A percentile compares a stretch with the other conserved stretches of the same genome.
Evolutionary conservation across 2,113 vertebrate species (phyloP).

Genomic region (Heterotis niloticus): DNA sequence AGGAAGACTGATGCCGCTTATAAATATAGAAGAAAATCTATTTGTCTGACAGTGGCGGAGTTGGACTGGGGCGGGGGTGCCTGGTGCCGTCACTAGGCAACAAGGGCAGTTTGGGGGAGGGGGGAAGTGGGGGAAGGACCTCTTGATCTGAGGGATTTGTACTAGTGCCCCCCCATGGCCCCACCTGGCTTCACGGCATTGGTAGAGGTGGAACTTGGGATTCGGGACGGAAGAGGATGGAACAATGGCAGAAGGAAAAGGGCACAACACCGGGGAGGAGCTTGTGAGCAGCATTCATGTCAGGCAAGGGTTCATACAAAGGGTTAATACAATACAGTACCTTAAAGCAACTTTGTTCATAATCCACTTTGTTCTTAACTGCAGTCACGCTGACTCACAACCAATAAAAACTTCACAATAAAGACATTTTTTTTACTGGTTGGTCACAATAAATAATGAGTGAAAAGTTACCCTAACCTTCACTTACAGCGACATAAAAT

Average conservation of each 20-base stretch:
- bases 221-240: neutral
- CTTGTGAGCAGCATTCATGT: no score
- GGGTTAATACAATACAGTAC: neutral
- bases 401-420: no score
- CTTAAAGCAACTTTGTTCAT: no score
- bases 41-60: constrained; percentile 74
- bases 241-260: neutral
- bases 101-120: constrained; percentile 32
- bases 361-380: no score
- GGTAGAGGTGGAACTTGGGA: neutral
- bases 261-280: no score
- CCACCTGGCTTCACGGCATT: no score
- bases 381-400: no score
- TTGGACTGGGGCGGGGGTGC: constrained; percentile 60
- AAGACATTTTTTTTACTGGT: no score
- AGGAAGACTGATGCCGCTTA: constrained; percentile 87
- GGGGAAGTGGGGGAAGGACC: constrained; percentile 27
- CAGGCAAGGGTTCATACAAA: neutral
- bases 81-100: constrained; percentile 58
- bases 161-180: constrained; percentile 65
- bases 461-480: no score
- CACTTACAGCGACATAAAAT: no score
- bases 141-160: constrained; percentile 57
- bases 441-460: no score
- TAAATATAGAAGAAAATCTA: constrained; percentile 90